phyloP scores from a whole-genome alignment of 1,140 invertebrate species.

The Himalopsyche phryganea region DNA sequence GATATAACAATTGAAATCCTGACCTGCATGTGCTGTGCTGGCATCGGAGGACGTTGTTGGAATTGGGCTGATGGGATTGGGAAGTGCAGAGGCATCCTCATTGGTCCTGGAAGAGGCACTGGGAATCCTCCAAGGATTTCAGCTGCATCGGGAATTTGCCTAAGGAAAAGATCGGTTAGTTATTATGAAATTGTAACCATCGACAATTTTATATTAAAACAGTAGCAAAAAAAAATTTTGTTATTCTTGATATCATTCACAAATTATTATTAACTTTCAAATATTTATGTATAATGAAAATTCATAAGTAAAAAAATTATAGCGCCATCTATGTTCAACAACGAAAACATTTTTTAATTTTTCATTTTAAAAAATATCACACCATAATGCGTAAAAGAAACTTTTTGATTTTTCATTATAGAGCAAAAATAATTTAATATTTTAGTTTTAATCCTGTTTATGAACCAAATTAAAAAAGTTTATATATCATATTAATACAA shows the following conservation, averaged over 20 bases:
- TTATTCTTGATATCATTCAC: background rate
- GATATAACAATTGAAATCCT: too few relatives aligned
- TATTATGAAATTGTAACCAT: background rate
- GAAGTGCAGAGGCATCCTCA: conserved; percentile 29
- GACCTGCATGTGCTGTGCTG: conserved; percentile 33
- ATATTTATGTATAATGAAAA: background rate
- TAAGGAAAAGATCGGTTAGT: too few relatives aligned
- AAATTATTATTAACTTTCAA: background rate
- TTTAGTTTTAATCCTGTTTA: too few relatives aligned
- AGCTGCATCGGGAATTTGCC: conserved; percentile 24
- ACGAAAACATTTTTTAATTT: too few relatives aligned
- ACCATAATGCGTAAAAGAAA: too few relatives aligned
- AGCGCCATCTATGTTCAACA: too few relatives aligned
- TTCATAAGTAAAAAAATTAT: too few relatives aligned
- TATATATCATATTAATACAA: too few relatives aligned
- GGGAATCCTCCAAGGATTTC: conserved; percentile 28
- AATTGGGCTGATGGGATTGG: conserved; percentile 17
- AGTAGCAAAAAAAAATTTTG: background rate
- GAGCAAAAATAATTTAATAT: too few relatives aligned
- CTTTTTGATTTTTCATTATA: too few relatives aligned
- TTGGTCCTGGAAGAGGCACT: conserved; percentile 25
- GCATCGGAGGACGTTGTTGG: conserved; percentile 24
- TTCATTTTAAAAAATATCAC: too few relatives aligned
- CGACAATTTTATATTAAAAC: background rate
- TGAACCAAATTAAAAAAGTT: too few relatives aligned